Conservation (phyloP, 1,140 invertebrate species). For the Drosophila micromelanica region DNA sequence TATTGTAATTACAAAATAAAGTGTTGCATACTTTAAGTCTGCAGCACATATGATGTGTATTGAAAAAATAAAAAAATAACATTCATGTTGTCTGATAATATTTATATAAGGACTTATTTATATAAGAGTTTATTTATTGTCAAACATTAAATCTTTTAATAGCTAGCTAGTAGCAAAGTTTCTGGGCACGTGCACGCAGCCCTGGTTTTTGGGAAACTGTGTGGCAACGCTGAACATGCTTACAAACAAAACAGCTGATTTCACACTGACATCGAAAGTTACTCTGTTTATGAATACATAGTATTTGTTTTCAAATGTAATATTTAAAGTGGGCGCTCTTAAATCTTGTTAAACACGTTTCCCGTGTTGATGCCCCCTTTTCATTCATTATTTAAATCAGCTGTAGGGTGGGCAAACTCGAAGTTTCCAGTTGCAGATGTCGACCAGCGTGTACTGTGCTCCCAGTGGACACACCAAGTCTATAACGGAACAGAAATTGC, state of each 20-base stretch:
- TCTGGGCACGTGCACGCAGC: not conserved
- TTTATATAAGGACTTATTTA: no score
- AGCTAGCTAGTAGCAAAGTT: no score
- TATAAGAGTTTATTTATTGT: no score
- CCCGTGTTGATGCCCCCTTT: not conserved
- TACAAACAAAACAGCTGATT: constrained; percentile 19
- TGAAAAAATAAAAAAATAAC: no score
- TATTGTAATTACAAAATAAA: not conserved
- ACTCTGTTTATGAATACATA: not conserved
- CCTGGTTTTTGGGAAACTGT: constrained; percentile 4
- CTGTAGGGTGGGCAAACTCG: not conserved
- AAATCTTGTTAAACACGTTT: constrained; percentile 11
- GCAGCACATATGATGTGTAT: not conserved
- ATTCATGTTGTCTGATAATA: no score
- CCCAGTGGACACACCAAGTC: not conserved
- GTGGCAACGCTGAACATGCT: constrained; percentile 20
- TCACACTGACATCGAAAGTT: not conserved
- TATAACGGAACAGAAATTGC: constrained; percentile 18
- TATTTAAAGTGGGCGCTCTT: not conserved
- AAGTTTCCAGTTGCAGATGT: not conserved
- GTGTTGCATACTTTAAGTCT: constrained; percentile 1
- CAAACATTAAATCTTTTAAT: no score
- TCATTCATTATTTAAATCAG: not conserved
- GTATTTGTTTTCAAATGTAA: constrained; percentile 12
- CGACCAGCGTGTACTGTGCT: not conserved